Conservation (phyloP, 2,797 vertebrate species). For the Podarcis lilfordi region DNA sequence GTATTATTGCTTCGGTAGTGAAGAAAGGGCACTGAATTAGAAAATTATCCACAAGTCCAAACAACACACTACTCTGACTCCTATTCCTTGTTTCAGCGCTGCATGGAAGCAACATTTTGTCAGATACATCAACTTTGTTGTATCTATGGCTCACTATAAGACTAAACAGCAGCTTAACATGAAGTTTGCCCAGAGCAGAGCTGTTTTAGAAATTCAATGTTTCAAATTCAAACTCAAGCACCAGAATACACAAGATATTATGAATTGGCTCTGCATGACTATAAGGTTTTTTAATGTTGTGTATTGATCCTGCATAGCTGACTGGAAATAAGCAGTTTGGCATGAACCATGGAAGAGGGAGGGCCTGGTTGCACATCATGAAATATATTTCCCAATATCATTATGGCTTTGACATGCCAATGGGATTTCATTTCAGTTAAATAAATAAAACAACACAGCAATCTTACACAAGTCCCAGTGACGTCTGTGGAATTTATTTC, state of each 20-base stretch:
- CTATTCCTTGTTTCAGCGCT: not conserved
- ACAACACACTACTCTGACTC: not conserved
- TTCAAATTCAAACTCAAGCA: not conserved
- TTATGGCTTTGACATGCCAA: not conserved
- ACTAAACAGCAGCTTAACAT: not conserved
- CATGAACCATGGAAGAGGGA: not conserved
- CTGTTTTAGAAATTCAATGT: slow-evolving; percentile 1
- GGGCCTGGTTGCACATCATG: not conserved
- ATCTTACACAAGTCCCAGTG: not conserved
- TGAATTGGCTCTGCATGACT: not conserved
- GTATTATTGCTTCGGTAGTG: not conserved
- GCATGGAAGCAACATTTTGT: not conserved
- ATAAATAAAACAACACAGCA: not conserved
- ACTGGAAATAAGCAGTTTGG: not conserved
- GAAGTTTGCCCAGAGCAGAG: not conserved
- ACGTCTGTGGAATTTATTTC: not conserved
- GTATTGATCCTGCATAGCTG: not conserved
- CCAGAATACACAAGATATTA: not conserved
- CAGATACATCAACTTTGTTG: not conserved
- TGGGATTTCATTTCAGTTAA: not conserved
- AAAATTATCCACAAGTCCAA: not conserved
- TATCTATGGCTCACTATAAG: not conserved
- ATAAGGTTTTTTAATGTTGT: not conserved
- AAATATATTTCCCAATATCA: not conserved
- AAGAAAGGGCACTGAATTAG: not conserved